These are phyloP conservation scores for Cynopterus sphinx DNA, from an alignment of 2,797 vertebrate genomes.

Conservation along the genomic window DNA sequence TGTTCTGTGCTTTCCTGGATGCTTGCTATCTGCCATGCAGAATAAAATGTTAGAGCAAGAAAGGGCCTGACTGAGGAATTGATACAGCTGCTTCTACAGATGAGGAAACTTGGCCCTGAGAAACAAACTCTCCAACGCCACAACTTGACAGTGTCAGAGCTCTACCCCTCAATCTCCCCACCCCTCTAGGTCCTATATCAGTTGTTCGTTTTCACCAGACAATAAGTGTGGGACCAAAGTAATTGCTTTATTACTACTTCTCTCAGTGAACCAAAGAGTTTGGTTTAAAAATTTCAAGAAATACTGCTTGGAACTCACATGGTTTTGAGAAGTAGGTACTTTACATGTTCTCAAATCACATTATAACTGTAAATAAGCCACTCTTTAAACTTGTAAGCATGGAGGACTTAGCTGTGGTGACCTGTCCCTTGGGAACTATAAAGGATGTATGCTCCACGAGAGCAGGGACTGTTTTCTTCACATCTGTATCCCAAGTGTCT, in stretches of 20 bases:
- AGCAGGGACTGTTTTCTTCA: background rate
- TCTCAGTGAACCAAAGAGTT: background rate
- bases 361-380: constrained; percentile 5
- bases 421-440: background rate
- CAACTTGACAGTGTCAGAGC: background rate
- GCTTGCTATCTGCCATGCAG: background rate
- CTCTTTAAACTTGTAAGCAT: background rate
- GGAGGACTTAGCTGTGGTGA: background rate
- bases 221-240: background rate
- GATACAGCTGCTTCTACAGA: background rate
- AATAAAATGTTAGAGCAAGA: background rate
- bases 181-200: background rate
- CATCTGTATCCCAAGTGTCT: background rate
- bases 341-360: constrained; percentile 28
- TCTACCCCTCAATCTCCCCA: background rate
- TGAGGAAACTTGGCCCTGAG: background rate
- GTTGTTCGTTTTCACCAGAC: constrained; percentile 5
- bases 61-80: background rate
- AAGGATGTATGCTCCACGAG: background rate
- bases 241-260: background rate
- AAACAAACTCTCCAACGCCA: constrained; percentile 17
- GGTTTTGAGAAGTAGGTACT: background rate
- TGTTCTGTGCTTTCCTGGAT: background rate
- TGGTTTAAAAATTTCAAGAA: constrained; percentile 5
- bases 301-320: background rate